A percentile compares a stretch with the other conserved stretches of the same genome.
These are phyloP conservation scores for Apteryx owenii DNA, from an alignment of 2,113 vertebrate species.

Conservation along the genomic window DNA sequence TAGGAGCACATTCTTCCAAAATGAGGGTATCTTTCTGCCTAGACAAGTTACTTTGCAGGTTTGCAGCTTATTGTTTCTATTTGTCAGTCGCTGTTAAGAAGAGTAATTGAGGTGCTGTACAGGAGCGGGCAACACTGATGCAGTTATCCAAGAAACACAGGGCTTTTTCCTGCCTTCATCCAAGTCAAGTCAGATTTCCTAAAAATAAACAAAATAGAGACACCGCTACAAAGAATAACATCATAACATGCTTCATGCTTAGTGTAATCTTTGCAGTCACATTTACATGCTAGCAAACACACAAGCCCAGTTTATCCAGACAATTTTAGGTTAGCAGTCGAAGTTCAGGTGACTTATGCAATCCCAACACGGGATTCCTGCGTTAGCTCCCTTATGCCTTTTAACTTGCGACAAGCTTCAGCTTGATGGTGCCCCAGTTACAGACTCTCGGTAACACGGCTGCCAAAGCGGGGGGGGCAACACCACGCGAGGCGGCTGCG, in stretches of 20 bases:
- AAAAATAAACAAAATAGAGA: background rate
- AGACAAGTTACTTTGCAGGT: background rate
- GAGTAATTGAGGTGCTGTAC: fast-evolving
- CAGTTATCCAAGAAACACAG: background rate
- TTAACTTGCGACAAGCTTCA: background rate
- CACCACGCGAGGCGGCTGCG: no score
- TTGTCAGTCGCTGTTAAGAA: background rate
- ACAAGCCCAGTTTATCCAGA: background rate
- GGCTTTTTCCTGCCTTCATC: background rate
- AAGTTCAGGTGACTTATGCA: background rate
- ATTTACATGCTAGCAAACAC: background rate
- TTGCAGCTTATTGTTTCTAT: background rate
- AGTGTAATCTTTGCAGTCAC: background rate
- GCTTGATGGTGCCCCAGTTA: fast-evolving
- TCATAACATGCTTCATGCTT: fast-evolving
- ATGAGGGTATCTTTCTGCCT: background rate
- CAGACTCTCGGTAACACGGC: fast-evolving
- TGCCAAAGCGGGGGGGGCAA: background rate
- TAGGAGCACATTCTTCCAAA: background rate
- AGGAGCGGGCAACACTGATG: fast-evolving
- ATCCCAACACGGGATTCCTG: background rate
- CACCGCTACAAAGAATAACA: background rate
- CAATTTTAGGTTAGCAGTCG: background rate
- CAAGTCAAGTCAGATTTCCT: background rate
- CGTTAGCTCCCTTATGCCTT: fast-evolving